Base-by-base conservation (phyloP, 2,797 vertebrate species). In the Apodemus agrarius region DNA sequence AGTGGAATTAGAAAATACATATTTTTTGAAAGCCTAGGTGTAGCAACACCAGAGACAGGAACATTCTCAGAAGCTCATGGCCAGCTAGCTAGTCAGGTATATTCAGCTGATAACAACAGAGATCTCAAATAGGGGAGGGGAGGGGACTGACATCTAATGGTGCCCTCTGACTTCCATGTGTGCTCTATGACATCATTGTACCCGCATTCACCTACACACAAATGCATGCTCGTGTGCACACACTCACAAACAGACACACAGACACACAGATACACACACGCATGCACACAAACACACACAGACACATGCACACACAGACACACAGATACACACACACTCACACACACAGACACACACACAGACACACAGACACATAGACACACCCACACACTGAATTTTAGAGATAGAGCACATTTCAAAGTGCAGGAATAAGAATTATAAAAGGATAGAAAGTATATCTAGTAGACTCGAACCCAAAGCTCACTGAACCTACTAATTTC, bases 401-500 rank as follows among this genome's bases (percentile, higher is more conserved):
- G 93, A 93, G 34, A 31, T 69, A 83, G 24, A 81, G 59, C 37
- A 91, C 91, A 79, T 82, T 63, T 82, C 2, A 78, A 92, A 86
- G 2, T 72, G 5, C 67, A n/a, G 10, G 16, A 82, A 65, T 57
- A 14, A 2, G 5, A 61, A 78, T 72, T 19, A 17, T 86, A 67
- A 92, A 91, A 22, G 31, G 12, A 49, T 59, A 76, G 40, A 37
- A 29, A 91, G 61, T 75, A 21, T 75, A 5, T 46, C 24, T 46
- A 72, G 54, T 6, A 46, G 31, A 81, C 19, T 34, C 7, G 79
- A 46, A 76, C 12, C 6, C 13, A 29, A 43, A 75, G 40, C 24
- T 76, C n/a, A 75, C 37, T 12, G 37, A 22, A 40, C 3, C 37
- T 40, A 14, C 74, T 46, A 46, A 76, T 76, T 76, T 46, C 74